phyloP scores from a whole-genome alignment of 2,113 vertebrate genomes.

The Atractosteus spatula region DNA sequence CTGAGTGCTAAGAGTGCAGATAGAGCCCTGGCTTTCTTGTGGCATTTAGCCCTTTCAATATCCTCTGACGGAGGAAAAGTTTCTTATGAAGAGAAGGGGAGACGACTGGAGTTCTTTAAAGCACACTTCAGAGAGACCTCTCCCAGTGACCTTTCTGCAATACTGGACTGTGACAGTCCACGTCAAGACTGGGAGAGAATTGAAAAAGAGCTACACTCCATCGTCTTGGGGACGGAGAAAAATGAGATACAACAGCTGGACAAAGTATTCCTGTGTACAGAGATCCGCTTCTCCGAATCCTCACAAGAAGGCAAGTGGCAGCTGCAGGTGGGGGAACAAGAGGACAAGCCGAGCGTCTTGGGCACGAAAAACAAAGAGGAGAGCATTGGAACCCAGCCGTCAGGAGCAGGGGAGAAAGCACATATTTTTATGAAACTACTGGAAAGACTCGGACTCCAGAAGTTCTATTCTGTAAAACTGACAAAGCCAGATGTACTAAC shows the following conservation, averaged over 20 bases:
- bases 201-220: not conserved
- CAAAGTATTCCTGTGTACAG: too few species aligned
- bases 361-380: not conserved
- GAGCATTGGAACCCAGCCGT: not conserved
- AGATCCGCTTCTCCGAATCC: too few species aligned
- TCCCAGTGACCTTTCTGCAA: not conserved
- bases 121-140: conserved; percentile 6
- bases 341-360: too few species aligned
- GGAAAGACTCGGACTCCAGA: conserved; percentile 39
- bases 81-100: conserved; percentile 38
- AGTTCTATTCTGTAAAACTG: conserved; percentile 39
- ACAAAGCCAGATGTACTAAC: conserved; percentile 33
- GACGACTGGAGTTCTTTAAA: conserved; percentile 40
- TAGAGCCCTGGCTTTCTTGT: conserved; percentile 51
- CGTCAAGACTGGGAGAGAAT: not conserved
- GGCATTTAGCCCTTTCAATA: conserved; percentile 42
- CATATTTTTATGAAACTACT: conserved; percentile 28
- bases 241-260: not conserved
- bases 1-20: conserved; percentile 37
- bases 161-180: not conserved
- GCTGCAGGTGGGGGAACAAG: not conserved
- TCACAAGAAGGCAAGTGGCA: not conserved
- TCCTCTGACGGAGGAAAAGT: not conserved
- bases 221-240: not conserved
- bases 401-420: not conserved